Conservation (phyloP, 1,140 invertebrate species). For the Telenomus remus region DNA sequence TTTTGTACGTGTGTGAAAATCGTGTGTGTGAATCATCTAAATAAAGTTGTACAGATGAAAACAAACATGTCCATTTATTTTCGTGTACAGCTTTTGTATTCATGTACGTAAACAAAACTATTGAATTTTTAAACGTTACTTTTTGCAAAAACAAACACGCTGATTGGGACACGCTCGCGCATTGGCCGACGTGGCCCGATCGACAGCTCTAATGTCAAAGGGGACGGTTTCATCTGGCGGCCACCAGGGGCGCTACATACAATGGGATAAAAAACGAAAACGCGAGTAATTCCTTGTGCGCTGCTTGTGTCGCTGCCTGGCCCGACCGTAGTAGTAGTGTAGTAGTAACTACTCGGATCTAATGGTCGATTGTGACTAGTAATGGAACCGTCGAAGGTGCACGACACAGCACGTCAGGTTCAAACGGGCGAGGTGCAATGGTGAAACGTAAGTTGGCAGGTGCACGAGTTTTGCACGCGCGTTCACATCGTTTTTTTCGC, state of each 20-base stretch:
- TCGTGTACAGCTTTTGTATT: no score
- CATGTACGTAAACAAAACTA: no score
- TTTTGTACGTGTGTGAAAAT: no score
- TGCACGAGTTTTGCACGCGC: neutral
- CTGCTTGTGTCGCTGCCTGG: conserved; percentile 8
- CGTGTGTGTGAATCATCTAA: no score
- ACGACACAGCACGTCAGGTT: conserved; percentile 19
- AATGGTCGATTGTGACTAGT: conserved; percentile 34
- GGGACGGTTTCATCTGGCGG: neutral
- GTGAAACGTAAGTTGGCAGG: conserved; percentile 43
- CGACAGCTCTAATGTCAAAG: no score
- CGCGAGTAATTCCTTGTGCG: conserved; percentile 7
- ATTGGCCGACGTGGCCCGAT: no score
- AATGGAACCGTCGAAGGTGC: conserved; percentile 28
- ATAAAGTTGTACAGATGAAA: no score
- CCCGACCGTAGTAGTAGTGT: conserved; percentile 34
- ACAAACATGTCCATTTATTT: no score
- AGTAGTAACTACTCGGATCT: conserved; percentile 42
- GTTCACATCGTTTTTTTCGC: neutral
- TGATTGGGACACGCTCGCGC: no score
- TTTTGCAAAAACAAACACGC: no score
- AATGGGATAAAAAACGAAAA: conserved; percentile 40
- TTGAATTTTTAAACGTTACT: no score
- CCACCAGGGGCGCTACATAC: conserved; percentile 16
- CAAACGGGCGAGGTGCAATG: conserved; percentile 25